These are phyloP conservation scores for Phengaris arion DNA, from an alignment of 2,888 invertebrate species.

Conservation along the genomic window DNA sequence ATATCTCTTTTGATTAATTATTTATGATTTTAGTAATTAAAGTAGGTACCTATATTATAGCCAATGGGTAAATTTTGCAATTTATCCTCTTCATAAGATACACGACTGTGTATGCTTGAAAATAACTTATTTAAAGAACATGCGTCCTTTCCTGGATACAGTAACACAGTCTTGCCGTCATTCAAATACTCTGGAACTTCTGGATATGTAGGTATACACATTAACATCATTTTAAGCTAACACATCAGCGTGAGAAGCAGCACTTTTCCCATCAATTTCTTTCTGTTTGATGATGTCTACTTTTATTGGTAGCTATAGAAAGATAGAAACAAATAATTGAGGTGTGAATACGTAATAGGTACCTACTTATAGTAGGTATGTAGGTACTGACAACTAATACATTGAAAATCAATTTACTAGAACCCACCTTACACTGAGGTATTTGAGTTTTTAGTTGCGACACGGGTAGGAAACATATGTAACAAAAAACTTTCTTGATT, in stretches of 20 bases:
- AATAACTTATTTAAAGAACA: slow-evolving; percentile 82
- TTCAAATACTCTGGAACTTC: slow-evolving; percentile 88
- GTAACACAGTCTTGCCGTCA: slow-evolving; percentile 84
- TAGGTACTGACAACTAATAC: background rate
- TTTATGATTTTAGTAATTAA: slow-evolving; percentile 76
- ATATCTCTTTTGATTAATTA: slow-evolving; percentile 48
- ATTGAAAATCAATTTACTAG: background rate
- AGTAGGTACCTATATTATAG: slow-evolving; percentile 82
- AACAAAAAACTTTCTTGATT: slow-evolving; percentile 97
- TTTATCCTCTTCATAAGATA: slow-evolving; percentile 66
- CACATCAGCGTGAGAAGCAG: slow-evolving; percentile 95
- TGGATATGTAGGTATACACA: slow-evolving; percentile 90
- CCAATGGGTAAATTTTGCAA: slow-evolving; percentile 81
- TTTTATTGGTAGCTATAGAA: slow-evolving; percentile 89
- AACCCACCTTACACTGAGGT: slow-evolving; percentile 86
- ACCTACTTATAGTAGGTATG: background rate
- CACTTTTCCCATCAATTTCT: slow-evolving; percentile 98
- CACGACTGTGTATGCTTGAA: slow-evolving; percentile 50
- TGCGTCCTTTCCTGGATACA: slow-evolving; percentile 89
- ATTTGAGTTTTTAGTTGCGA: slow-evolving; percentile 82
- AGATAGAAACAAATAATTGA: slow-evolving; percentile 7
- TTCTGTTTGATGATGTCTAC: slow-evolving; percentile 97
- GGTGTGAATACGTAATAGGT: background rate
- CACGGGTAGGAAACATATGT: slow-evolving; percentile 93
- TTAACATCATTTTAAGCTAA: slow-evolving; percentile 90